Conservation (phyloP, 2,888 invertebrate genomes). For the Athetis lepigone region DNA sequence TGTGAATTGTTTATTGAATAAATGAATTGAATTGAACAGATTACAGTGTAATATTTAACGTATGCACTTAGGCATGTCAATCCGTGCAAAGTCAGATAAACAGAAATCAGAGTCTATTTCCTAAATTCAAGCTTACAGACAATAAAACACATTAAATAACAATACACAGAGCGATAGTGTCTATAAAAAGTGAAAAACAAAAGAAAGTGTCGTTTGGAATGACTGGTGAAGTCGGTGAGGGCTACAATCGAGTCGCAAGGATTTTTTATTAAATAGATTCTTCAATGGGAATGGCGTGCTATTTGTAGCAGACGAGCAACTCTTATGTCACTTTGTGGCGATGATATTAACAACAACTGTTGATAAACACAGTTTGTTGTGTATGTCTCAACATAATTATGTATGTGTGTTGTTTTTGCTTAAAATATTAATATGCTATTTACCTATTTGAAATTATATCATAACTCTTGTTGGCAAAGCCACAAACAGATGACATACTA, state of each 20-base stretch:
- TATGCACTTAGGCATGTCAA: no score
- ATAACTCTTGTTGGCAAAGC: no score
- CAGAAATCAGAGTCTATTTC: conserved; percentile 9
- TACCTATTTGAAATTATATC: no score
- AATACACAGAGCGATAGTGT: conserved; percentile 24
- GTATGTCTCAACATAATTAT: no score
- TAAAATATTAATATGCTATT: no score
- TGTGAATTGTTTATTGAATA: no score
- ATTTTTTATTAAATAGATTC: conserved; percentile 43
- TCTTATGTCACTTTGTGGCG: not conserved
- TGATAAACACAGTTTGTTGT: no score
- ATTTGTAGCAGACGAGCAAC: conserved; percentile 1
- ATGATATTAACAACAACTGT: no score
- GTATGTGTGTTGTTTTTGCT: no score
- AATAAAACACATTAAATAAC: conserved; percentile 30
- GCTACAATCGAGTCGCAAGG: conserved; percentile 11
- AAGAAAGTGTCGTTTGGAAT: conserved; percentile 31
- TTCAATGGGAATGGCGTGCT: conserved; percentile 31
- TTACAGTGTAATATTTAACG: no score
- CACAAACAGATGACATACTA: no score
- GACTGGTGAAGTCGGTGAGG: conserved; percentile 42
- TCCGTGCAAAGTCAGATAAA: not conserved
- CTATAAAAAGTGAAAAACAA: conserved; percentile 43
- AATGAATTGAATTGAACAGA: no score
- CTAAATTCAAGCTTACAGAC: conserved; percentile 14